These are phyloP conservation scores for Penaeus chinensis DNA, from an alignment of 1,140 invertebrate genomes.

Conservation along the genomic window DNA sequence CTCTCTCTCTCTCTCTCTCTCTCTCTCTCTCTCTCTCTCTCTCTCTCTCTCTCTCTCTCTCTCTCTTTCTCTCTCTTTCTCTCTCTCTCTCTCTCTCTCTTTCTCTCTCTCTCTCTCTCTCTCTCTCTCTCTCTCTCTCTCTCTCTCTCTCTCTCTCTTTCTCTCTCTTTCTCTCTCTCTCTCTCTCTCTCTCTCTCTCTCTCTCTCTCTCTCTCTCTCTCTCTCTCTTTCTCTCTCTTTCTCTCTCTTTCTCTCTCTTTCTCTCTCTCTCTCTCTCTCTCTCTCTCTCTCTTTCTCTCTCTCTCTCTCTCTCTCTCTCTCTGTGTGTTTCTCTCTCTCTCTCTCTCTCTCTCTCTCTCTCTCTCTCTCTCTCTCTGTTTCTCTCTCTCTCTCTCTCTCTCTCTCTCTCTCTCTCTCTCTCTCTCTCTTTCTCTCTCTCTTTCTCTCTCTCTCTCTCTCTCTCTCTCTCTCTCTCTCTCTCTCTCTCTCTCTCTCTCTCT, in stretches of 20 bases:
- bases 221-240: background rate
- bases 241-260: background rate
- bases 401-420: too few species aligned
- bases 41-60: too few species aligned
- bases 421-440: background rate
- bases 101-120: too few species aligned
- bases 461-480: conserved; percentile 8
- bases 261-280: conserved; percentile 24
- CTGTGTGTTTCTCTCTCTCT: background rate
- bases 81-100: too few species aligned
- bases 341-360: conserved; percentile 24
- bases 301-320: background rate
- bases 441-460: conserved; percentile 17
- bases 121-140: background rate
- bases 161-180: background rate
- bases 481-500: too few species aligned
- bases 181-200: background rate
- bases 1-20: too few species aligned
- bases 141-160: background rate
- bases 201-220: conserved; percentile 24
- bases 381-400: background rate
- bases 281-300: background rate
- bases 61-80: too few species aligned
- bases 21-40: too few species aligned
- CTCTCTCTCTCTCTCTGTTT: background rate